Percentiles rank a stretch among this genome's conserved stretches.
Evolutionary conservation across 2,888 invertebrate genomes (phyloP).

Genomic region (Tholera decimalis): DNA sequence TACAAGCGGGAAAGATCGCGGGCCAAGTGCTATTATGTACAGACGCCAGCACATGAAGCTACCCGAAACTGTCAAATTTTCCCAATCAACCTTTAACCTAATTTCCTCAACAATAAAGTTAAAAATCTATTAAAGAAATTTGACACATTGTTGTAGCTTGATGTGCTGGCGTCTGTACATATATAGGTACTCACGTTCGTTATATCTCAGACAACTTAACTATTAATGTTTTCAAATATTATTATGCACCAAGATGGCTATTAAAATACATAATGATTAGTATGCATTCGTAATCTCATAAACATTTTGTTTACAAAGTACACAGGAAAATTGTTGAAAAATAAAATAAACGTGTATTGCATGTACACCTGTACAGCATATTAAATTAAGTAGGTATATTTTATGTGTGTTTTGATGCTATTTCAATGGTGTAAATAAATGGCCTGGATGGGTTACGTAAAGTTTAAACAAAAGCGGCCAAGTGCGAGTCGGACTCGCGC

Average conservation of each 20-base stretch:
- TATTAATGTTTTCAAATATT: slow-evolving; percentile 23
- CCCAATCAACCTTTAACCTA: too few relatives aligned
- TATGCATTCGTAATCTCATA: slow-evolving; percentile 18
- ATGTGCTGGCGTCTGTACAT: too few relatives aligned
- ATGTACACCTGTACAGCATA: not conserved
- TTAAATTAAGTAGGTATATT: not conserved
- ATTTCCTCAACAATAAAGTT: too few relatives aligned
- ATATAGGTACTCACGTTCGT: too few relatives aligned
- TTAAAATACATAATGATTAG: slow-evolving; percentile 14
- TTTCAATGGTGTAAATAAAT: not conserved
- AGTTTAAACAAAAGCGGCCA: too few relatives aligned
- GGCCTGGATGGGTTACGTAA: not conserved
- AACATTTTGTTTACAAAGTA: not conserved
- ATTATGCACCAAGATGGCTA: slow-evolving; percentile 4
- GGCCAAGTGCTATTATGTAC: too few relatives aligned
- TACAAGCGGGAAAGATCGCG: too few relatives aligned
- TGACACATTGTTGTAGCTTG: too few relatives aligned
- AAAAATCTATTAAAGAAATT: too few relatives aligned
- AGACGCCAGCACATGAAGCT: too few relatives aligned
- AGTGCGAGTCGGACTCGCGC: too few relatives aligned
- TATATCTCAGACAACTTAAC: slow-evolving; percentile 25
- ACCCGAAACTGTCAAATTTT: too few relatives aligned
- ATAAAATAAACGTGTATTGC: not conserved
- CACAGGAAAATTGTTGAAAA: slow-evolving; percentile 1
- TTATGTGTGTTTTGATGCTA: not conserved